Evolutionary conservation across 2,888 invertebrate genomes (phyloP), one percentile per base, ranked within the genome.

Genomic region (Drosophila merina): DNA sequence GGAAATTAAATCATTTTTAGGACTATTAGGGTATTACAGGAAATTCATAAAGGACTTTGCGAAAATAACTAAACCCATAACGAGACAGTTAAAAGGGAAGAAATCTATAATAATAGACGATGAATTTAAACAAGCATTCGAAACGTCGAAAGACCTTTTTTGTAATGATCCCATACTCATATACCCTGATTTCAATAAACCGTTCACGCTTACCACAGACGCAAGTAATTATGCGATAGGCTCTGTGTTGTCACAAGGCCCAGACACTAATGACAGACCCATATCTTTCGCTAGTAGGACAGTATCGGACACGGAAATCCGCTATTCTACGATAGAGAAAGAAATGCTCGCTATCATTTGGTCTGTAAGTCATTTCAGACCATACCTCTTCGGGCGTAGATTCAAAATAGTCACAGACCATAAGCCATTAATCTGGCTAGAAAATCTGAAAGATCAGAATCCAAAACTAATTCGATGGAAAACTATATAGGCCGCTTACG

Each of bases 261-360:
- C 49, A 3, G 28, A 31, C 20, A 49, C 49, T 28, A 49, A 33
- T 10, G 31, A 49, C 28, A 49, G 30, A 14, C 48, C 30, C 38
- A 57, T 38, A 12, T 48, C 28, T 10, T 62, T 30, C 20, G 55
- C 62, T 14, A 50, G 62, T 12, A 40, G 50, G 20, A 62, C 40
- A 25, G 28, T 63, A 14, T 42, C 55, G 1, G 62, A 63, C 4
- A 45, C 50, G 4, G 62, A 63, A 56, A 30, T 42, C 12, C 9
- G 33, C 2, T 63, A 63, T 33, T 55, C 56, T 9, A 56, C 45
- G 8, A 50, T 50, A 20, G 50, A 63, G 26, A 56, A 55, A 47
- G 56, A 56, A 56, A 36, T 56, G 36, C 26, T 56, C 8, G 50
- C 50, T 36, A 50, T 47, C n/a, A 14, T 48, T 14, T 20, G 48